Percentiles rank a stretch among this genome's conserved stretches.
Evolutionary conservation across 2,888 invertebrate species (phyloP).

Genomic region (Epirrhoe tristata): DNA sequence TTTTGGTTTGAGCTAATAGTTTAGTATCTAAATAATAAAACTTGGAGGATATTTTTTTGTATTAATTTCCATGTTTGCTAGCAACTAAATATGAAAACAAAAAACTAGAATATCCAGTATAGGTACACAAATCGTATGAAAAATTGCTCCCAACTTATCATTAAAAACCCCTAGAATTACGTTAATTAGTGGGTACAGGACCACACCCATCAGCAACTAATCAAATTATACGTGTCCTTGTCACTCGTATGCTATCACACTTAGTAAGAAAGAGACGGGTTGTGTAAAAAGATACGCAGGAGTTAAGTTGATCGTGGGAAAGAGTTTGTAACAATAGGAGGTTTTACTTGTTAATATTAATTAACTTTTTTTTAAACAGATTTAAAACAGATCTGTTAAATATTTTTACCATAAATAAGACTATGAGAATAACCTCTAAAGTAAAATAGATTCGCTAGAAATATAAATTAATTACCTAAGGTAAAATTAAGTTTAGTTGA

Average conservation of each 20-base stretch:
- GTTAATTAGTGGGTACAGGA: slow-evolving; percentile 74
- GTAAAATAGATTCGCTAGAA: neutral
- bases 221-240: slow-evolving; percentile 65
- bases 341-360: slow-evolving; percentile 32
- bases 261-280: slow-evolving; percentile 53
- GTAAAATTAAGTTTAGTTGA: too few relatives aligned
- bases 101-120: slow-evolving; percentile 19
- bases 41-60: too few relatives aligned
- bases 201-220: slow-evolving; percentile 72
- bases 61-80: neutral
- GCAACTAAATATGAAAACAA: neutral
- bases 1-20: neutral
- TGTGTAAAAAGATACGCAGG: slow-evolving; percentile 49
- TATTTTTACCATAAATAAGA: neutral
- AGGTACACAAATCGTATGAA: slow-evolving; percentile 48
- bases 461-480: neutral
- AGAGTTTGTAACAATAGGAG: slow-evolving; percentile 41
- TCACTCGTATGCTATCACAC: slow-evolving; percentile 41
- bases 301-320: slow-evolving; percentile 66
- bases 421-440: neutral
- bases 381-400: neutral
- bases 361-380: slow-evolving; percentile 9
- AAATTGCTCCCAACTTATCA: slow-evolving; percentile 67
- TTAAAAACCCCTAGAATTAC: slow-evolving; percentile 72
- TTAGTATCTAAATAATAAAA: neutral